Base-by-base conservation (phyloP, 1,140 invertebrate species). In the Hetaerina americana region DNA sequence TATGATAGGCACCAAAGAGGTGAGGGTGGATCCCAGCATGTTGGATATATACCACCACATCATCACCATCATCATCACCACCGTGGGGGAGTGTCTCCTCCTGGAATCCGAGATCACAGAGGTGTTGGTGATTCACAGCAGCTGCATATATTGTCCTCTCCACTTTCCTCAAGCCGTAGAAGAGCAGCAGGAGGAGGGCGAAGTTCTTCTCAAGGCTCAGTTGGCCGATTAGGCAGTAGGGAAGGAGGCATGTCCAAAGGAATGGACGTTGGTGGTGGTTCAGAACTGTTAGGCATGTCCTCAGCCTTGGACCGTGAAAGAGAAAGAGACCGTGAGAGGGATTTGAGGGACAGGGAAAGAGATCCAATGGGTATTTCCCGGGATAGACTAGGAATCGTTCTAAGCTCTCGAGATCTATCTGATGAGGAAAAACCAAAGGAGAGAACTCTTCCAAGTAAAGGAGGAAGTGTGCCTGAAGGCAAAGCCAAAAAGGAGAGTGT, bases 381-480 rank as follows among this genome's bases (percentile, higher is more conserved):
- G 15, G 40, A 57, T 3, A 57, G 40, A 12, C 40, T 57, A 3
- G 40, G 40, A 18, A 12, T 1, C 3, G n/a, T n/a, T n/a, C n/a
- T n/a, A n/a, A 57, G 40, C 40, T 57, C 40, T 57, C 40, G 40
- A 5, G 40, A 57, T 57, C 2, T 57, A 2, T 57, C 40, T 57
- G 40, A 57, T 67, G 81, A 82, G 22, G 77, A 81, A 18, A 80
- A 82, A n/a, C 76, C 78, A 71, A 76, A 78, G 40, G 80, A 80
- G 15, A 79, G 79, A 74, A 79, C 78, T n/a, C 79, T 78, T 40
- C 78, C 80, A 73, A 78, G 78, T 24, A 81, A 80, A 68, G 81
- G 80, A 28, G 78, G 77, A 72, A 78, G 79, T 72, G 71, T 27
- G 68, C 49, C 75, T 71, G 76, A 77, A 18, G 80, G 82, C 74